Evolutionary conservation across 2,888 invertebrate species (phyloP).

Genomic region (Drosophila meridionalis): DNA sequence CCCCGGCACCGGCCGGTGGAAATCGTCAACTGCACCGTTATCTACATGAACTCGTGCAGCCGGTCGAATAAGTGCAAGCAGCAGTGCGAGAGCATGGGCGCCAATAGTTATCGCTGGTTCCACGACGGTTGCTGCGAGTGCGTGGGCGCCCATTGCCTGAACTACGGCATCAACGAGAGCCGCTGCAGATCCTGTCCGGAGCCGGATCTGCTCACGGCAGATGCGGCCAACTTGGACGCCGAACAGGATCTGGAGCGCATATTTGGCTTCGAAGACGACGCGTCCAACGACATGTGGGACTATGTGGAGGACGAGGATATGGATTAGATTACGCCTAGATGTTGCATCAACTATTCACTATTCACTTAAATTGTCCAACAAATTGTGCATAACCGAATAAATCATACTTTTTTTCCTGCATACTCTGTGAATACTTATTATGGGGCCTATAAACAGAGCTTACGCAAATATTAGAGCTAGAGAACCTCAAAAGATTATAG

Average conservation of each 20-base stretch:
- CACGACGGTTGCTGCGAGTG: conserved; percentile 98
- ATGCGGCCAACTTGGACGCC: conserved; percentile 67
- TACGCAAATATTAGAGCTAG: no score
- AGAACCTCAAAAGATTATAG: no score
- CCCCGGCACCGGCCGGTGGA: conserved; percentile 34
- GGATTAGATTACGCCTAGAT: conserved; percentile 20
- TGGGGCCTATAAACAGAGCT: no score
- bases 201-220: conserved; percentile 82
- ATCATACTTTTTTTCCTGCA: neutral
- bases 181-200: conserved; percentile 88
- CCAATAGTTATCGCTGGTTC: conserved; percentile 92
- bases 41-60: conserved; percentile 81
- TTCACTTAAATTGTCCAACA: neutral
- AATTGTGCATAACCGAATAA: conserved; percentile 21
- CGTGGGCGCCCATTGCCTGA: conserved; percentile 93
- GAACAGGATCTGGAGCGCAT: conserved; percentile 82
- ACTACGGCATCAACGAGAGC: conserved; percentile 95
- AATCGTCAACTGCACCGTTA: conserved; percentile 80
- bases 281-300: conserved; percentile 86
- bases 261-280: conserved; percentile 79
- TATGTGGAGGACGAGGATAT: conserved; percentile 86
- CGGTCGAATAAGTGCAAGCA: conserved; percentile 79
- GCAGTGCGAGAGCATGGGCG: conserved; percentile 84
- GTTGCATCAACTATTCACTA: conserved; percentile 8
- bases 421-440: neutral